These are phyloP conservation scores for Piscicola geometra DNA, from an alignment of 2,888 invertebrate species.

Conservation along the genomic window DNA sequence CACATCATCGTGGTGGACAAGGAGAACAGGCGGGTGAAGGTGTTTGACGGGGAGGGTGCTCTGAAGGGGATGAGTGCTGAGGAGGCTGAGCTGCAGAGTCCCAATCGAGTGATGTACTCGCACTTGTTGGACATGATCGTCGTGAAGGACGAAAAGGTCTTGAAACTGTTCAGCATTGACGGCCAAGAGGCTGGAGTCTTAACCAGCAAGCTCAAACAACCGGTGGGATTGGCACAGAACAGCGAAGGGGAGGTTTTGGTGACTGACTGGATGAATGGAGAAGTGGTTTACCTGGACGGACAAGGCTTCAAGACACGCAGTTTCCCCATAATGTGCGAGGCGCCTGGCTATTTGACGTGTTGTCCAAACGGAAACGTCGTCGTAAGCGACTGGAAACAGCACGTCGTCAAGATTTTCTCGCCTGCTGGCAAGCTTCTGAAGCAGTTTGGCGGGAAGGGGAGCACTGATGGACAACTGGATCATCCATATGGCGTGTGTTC, in stretches of 20 bases:
- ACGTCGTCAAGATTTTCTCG: conserved; percentile 42
- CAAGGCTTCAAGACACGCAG: conserved; percentile 36
- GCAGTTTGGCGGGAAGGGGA: conserved; percentile 42
- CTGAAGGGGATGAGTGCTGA: conserved; percentile 34
- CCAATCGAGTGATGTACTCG: conserved; percentile 41
- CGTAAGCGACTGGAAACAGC: conserved; percentile 45
- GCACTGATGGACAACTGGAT: conserved; percentile 41
- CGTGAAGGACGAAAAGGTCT: conserved; percentile 44
- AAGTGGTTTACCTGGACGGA: conserved; percentile 41
- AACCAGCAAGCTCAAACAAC: conserved; percentile 43
- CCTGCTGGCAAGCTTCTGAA: conserved; percentile 39
- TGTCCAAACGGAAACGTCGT: conserved; percentile 40
- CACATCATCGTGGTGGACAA: conserved; percentile 43
- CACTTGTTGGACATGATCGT: conserved; percentile 35
- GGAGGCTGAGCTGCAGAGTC: conserved; percentile 37
- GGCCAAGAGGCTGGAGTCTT: conserved; percentile 39
- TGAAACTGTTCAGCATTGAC: conserved; percentile 40
- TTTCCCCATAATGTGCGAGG: conserved; percentile 43
- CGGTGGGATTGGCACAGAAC: conserved; percentile 42
- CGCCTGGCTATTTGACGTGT: conserved; percentile 43
- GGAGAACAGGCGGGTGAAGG: conserved; percentile 43
- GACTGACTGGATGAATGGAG: conserved; percentile 44
- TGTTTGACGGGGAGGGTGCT: conserved; percentile 39
- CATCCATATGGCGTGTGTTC: conserved; percentile 44
- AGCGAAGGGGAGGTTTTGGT: conserved; percentile 41